phyloP scores from a whole-genome alignment of 2,888 invertebrate species.

The Pharmacophagus antenor region DNA sequence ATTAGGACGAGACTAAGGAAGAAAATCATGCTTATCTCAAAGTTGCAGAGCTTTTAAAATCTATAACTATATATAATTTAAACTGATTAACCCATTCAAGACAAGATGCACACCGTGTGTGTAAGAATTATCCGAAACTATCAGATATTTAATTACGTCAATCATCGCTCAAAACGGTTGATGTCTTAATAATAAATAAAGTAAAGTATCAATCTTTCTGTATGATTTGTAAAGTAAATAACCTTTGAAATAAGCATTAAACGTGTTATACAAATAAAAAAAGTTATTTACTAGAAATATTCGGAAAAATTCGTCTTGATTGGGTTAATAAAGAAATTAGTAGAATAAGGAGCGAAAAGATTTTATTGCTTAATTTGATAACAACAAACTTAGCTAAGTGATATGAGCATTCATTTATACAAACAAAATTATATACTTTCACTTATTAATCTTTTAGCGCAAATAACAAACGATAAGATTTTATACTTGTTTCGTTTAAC shows the following conservation, averaged over 20 bases:
- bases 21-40: neutral
- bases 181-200: too few species aligned
- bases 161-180: too few species aligned
- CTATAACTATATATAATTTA: neutral
- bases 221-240: too few species aligned
- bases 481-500: neutral
- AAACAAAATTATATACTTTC: neutral
- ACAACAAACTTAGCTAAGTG: constrained; percentile 54
- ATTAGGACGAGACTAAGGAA: neutral
- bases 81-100: too few species aligned
- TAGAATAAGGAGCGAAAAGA: neutral
- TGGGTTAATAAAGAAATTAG: neutral
- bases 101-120: too few species aligned
- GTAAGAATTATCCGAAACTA: too few species aligned
- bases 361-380: constrained; percentile 10
- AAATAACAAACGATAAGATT: too few species aligned
- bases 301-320: neutral
- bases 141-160: too few species aligned
- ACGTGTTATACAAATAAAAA: too few species aligned
- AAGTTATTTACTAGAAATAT: too few species aligned
- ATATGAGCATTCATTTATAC: constrained; percentile 56
- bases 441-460: neutral
- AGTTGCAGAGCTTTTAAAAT: neutral
- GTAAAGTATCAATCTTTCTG: too few species aligned
- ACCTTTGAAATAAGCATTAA: too few species aligned